Base-by-base conservation (phyloP, 2,888 invertebrate genomes). In the Colostygia pectinataria region DNA sequence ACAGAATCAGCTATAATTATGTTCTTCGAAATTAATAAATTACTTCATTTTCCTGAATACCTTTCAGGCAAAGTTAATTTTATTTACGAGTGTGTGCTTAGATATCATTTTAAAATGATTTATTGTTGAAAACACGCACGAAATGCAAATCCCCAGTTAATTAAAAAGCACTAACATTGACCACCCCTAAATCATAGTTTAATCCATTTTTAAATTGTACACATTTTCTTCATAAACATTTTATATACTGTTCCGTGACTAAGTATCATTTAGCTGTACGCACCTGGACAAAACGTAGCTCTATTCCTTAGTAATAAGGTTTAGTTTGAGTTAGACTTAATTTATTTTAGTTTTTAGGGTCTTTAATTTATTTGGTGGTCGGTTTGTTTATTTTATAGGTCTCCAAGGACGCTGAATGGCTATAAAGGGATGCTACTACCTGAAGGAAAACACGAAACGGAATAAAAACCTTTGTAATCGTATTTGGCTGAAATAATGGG, bases 281-380 rank as follows among this genome's bases (percentile, higher is more conserved):
- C 28, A 10, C 20, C 4, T 10, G 4, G n/a, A 10, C 10, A 44
- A 44, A 42, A 29, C 6, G 1, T 4, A 39, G n/a, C 48, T 32
- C 13, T 58, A 44, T 14, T 0, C 0, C 0, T 0, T n/a, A 1
- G 15, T 0, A 3, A 31, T 25, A 55, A n/a, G 18, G 53, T 34
- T 32, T 15, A 4, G 31, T 46, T 51, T 51, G 0, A 20, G 6
- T 5, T 12, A 47, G 5, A 6, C 40, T 54, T 57, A 55, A 57
- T 59, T 50, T 53, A 46, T 59, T 59, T 20, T 53, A 50, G 55
- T 57, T 55, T 56, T 53, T 50, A 48, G 57, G 55, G 44, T 50
- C 38, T 49, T 55, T 57, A 57, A 60, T 57, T 57, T 57, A 55
- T 60, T 41, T 55, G 53, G 52, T 50, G 54, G 57, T 46, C 45